Percentiles rank a stretch among this genome's conserved stretches.
These are phyloP conservation scores for Anhinga rufa DNA, from an alignment of 2,113 vertebrate genomes.

Conservation along the genomic window DNA sequence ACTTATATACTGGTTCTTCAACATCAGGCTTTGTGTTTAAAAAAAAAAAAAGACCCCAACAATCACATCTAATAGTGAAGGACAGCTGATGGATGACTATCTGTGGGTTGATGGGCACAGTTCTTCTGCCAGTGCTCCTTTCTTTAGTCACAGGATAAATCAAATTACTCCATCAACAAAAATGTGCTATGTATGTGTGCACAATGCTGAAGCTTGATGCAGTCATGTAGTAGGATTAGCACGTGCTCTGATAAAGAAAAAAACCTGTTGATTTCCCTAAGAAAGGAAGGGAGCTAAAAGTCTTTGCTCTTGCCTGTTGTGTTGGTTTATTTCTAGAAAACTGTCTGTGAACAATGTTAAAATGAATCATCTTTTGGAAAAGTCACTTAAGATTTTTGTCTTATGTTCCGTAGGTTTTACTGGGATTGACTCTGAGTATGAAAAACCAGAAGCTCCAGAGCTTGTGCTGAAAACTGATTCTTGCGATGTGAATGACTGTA, in stretches of 20 bases:
- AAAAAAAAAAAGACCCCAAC: background rate
- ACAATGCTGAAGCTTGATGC: background rate
- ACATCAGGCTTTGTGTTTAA: background rate
- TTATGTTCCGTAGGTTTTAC: conserved; percentile 84
- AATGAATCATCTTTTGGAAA: background rate
- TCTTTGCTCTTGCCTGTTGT: background rate
- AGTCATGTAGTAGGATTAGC: background rate
- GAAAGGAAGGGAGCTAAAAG: background rate
- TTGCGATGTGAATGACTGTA: conserved; percentile 92
- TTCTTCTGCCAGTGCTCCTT: background rate
- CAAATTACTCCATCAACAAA: background rate
- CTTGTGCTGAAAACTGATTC: conserved; percentile 96
- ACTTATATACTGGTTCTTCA: background rate
- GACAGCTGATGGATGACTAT: background rate
- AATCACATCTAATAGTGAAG: background rate
- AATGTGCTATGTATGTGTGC: background rate
- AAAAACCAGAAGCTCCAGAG: conserved; percentile 95
- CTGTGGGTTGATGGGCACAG: background rate
- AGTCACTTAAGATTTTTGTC: background rate
- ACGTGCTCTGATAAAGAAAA: background rate
- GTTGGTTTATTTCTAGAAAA: background rate
- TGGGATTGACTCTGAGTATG: conserved; percentile 96
- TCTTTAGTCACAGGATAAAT: background rate
- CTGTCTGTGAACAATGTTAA: background rate
- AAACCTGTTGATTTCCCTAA: background rate